Evolutionary conservation across 2,888 invertebrate genomes (phyloP), one percentile per base, ranked within the genome.

Genomic region (Melangyna quadrimaculata): DNA sequence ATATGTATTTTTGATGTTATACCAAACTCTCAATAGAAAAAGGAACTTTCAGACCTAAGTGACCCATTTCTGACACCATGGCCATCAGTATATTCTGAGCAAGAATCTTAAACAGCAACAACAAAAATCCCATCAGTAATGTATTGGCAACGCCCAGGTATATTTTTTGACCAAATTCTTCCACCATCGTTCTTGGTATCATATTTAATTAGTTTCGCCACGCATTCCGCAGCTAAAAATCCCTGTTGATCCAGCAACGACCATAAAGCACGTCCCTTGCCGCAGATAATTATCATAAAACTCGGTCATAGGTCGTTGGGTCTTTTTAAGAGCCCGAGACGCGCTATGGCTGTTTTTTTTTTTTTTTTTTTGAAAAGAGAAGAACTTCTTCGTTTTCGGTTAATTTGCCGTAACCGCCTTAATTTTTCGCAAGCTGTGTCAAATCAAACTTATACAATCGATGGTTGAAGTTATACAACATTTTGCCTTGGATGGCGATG

Each of bases 261-360:
- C 81, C 80, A 86, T 81, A 81, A 81, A 40, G 70, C 78, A 82
- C 86, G 74, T 87, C 70, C 73, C 82, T 71, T 65, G 65, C 67
- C 67, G 35, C 78, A 87, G 87, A 87, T 87, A 87, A 87, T 87
- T 87, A 87, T 87, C 87, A 82, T 87, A 87, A 87, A 74, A 82
- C 70, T 82, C 87, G 87, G 87, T 87, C 87, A 87, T 78, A 87
- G 87, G 87, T 87, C 82, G 87, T 86, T 86, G 86, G 73, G 81
- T 59, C 22, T 59, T 59, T 73, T 51, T 10, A 71, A 73, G 48
- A 19, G 8, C 32, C 51, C 72, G 3, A 24, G 37, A 53, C 59
- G 48, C 17, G 35, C 35, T 27, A 27, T 14, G 53, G 61, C 29
- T 59, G 19, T 35, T 37, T 57, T n/a, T 37, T n/a, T 24, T 5